Base-by-base conservation (phyloP, 2,113 vertebrate genomes). In the Limanda limanda region DNA sequence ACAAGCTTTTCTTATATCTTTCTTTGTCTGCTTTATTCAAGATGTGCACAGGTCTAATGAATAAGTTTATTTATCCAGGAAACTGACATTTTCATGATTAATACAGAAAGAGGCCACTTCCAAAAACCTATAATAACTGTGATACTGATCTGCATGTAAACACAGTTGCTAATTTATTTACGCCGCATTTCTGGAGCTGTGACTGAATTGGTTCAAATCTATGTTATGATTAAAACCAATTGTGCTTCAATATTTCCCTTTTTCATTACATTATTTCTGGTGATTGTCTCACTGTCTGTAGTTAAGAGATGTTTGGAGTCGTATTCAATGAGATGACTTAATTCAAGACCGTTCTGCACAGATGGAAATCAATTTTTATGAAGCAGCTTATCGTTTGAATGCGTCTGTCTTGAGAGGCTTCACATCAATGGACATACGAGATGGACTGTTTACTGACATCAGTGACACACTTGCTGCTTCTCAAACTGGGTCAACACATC, bases 1-100 rank as follows among this genome's bases (percentile, higher is more conserved):
- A 25, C 77, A 48, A 60, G 69, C 56, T 68, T 40, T 45, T 60
- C 14, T 71, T 79, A 51, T 63, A 71, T 69, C 10, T 37, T 37
- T 21, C 64, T 45, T 70, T 20, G 40, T 45, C 24, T 73, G 57
- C 74, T 45, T 14, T 24, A 75, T 37, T 58, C 68, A 52, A n/a
- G 12, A 78, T 47, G 24, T 61, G 77, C 5, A 71, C 37, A 27
- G 23, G 27, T 67, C 45, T 60, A 25, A 42, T 42, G 13, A 42
- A 42, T 3, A 42, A 2, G 40, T 3, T 42, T 11, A n/a, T n/a
- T n/a, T 31, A 31, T 31, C 31, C 31, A 31, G 31, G 31, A 31
- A 7, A 31, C 31, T 31, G 31, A 31, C 31, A 7, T 31, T 31
- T 31, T 31, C 31, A 31, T 40, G 11, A 10, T 11, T 11, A 40